phyloP scores from a whole-genome alignment of 2,113 vertebrate species.

The Cathartes aura region DNA sequence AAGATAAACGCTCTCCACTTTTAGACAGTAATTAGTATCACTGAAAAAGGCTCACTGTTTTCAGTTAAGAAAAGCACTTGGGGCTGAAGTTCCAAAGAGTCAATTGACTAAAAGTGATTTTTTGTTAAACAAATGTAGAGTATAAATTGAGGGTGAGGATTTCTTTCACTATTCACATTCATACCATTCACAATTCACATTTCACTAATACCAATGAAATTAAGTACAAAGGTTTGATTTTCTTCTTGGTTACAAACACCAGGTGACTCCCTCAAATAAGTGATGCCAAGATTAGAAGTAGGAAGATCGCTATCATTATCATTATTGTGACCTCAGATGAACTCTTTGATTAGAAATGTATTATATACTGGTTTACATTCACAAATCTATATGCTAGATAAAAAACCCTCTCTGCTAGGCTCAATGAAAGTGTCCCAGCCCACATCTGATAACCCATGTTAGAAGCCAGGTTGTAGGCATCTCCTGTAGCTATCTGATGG shows the following conservation, averaged over 20 bases:
- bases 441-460: not conserved
- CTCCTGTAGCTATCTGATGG: not conserved
- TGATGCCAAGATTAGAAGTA: not conserved
- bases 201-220: not conserved
- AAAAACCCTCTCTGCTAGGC: not conserved
- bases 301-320: fast-evolving
- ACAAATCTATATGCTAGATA: not conserved
- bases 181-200: not conserved
- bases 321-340: not conserved
- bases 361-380: not conserved
- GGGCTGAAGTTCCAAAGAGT: not conserved
- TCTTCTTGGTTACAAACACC: not conserved
- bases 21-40: not conserved
- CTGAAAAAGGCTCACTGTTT: not conserved
- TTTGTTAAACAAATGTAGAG: not conserved
- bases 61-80: not conserved
- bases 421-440: not conserved
- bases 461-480: not conserved
- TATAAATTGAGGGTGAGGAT: not conserved
- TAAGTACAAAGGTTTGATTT: not conserved
- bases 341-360: not conserved
- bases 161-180: not conserved
- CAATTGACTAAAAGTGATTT: not conserved
- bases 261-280: not conserved
- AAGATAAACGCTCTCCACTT: not conserved